Percentiles rank a stretch among this genome's conserved stretches.
phyloP scores from a whole-genome alignment of 2,797 vertebrate genomes.

The Odontamblyopus lacepedii region DNA sequence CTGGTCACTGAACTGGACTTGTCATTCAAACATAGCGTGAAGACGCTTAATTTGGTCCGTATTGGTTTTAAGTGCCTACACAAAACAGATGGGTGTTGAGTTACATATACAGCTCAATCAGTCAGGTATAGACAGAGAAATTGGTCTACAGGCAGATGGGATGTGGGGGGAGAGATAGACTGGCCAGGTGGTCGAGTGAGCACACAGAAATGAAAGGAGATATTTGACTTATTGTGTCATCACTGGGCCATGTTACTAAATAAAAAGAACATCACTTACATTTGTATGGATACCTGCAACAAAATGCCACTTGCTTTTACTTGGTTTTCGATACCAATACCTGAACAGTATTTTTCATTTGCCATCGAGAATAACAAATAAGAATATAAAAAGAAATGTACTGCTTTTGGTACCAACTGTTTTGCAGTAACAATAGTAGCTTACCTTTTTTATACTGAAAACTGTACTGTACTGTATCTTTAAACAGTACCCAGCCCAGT shows the following conservation, averaged over 20 bases:
- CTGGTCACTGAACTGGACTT: slow-evolving; percentile 39
- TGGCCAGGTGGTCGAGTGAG: slow-evolving; percentile 44
- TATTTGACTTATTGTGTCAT: slow-evolving; percentile 16
- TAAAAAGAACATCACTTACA: not conserved
- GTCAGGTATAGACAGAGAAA: slow-evolving; percentile 41
- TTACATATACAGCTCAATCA: slow-evolving; percentile 64
- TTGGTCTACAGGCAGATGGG: slow-evolving; percentile 44
- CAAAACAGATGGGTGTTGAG: slow-evolving; percentile 64
- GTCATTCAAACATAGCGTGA: slow-evolving; percentile 59
- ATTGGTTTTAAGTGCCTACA: slow-evolving; percentile 66
- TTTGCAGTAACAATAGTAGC: too few species aligned
- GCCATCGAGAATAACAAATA: too few species aligned
- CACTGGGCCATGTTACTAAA: not conserved
- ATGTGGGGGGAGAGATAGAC: slow-evolving; percentile 39
- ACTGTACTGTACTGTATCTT: too few species aligned
- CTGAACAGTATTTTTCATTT: too few species aligned
- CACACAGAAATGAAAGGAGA: slow-evolving; percentile 1
- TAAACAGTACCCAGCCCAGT: too few species aligned
- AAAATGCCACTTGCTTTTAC: not conserved
- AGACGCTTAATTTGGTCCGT: slow-evolving; percentile 65
- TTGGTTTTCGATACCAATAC: too few species aligned
- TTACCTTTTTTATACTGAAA: too few species aligned
- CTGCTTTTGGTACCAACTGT: too few species aligned
- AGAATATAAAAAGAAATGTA: too few species aligned
- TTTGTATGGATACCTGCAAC: not conserved